Conservation (phyloP, 2,888 invertebrate genomes). For the Teleiodes luculella region DNA sequence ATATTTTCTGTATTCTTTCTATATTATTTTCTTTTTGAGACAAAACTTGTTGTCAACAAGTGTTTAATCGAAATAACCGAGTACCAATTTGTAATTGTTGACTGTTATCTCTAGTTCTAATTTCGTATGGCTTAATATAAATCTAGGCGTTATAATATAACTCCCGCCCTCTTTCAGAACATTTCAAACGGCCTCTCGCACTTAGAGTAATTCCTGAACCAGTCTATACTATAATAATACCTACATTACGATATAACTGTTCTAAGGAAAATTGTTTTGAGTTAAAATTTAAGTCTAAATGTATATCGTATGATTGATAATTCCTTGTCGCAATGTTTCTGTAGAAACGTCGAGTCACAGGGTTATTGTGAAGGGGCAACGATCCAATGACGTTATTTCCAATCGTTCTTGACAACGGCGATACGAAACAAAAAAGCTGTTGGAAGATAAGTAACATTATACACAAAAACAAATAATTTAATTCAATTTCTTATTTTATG, state of each 20-base stretch:
- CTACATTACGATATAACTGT: background rate
- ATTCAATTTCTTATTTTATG: too few species aligned
- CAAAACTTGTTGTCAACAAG: background rate
- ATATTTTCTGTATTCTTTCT: background rate
- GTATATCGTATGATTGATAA: slow-evolving; percentile 7
- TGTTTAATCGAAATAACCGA: background rate
- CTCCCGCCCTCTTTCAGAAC: background rate
- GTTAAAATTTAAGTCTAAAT: background rate
- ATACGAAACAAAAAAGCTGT: background rate
- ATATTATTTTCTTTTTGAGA: background rate
- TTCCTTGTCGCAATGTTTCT: slow-evolving; percentile 20
- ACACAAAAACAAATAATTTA: too few species aligned
- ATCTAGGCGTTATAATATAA: slow-evolving; percentile 6
- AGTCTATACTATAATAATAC: background rate
- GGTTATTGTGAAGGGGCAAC: slow-evolving; percentile 22
- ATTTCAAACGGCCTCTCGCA: background rate
- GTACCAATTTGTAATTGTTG: slow-evolving; percentile 12
- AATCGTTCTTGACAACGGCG: background rate
- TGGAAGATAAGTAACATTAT: too few species aligned
- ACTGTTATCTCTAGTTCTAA: slow-evolving; percentile 14
- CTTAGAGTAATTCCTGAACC: background rate
- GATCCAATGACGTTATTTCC: background rate
- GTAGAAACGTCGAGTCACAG: slow-evolving; percentile 25
- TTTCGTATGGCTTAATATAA: slow-evolving; percentile 7
- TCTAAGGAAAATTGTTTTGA: background rate